Percentiles rank a stretch among this genome's conserved stretches.
These are phyloP conservation scores for Phaethornis superciliosus DNA, from an alignment of 2,113 vertebrate species.

Conservation along the genomic window DNA sequence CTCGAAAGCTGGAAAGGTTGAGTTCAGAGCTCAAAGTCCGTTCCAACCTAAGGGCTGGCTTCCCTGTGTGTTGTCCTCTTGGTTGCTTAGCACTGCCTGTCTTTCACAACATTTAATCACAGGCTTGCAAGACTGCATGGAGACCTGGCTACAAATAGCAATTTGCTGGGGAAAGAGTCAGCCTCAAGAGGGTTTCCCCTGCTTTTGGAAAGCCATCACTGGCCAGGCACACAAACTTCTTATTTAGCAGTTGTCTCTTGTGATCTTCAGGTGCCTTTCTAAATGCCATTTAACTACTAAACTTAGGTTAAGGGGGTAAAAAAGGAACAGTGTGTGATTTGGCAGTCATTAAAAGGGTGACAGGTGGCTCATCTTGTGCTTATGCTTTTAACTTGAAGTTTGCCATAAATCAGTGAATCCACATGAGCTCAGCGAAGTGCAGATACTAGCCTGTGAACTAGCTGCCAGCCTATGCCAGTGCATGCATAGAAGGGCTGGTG, in stretches of 20 bases:
- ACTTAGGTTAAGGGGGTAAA: neutral
- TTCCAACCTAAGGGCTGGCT: constrained; percentile 1
- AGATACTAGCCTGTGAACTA: neutral
- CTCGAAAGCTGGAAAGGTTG: constrained; percentile 58
- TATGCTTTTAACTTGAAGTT: neutral
- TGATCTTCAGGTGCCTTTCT: neutral
- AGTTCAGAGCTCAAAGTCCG: neutral
- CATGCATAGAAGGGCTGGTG: neutral
- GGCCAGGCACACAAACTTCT: neutral
- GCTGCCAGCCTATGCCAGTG: neutral
- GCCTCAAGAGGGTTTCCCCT: neutral
- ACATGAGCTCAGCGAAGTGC: fast-evolving
- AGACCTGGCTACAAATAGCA: neutral
- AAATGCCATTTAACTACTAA: neutral
- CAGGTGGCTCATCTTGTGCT: neutral
- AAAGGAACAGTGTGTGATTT: neutral
- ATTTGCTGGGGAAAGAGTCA: neutral
- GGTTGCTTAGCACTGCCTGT: neutral
- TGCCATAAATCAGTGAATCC: neutral
- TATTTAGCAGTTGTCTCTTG: neutral
- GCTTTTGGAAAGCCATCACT: neutral
- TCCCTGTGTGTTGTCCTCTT: neutral
- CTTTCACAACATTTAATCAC: neutral
- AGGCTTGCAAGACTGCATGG: neutral
- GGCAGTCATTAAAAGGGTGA: neutral